Base-by-base conservation (phyloP, 2,888 invertebrate genomes). In the Craniophora ligustri region DNA sequence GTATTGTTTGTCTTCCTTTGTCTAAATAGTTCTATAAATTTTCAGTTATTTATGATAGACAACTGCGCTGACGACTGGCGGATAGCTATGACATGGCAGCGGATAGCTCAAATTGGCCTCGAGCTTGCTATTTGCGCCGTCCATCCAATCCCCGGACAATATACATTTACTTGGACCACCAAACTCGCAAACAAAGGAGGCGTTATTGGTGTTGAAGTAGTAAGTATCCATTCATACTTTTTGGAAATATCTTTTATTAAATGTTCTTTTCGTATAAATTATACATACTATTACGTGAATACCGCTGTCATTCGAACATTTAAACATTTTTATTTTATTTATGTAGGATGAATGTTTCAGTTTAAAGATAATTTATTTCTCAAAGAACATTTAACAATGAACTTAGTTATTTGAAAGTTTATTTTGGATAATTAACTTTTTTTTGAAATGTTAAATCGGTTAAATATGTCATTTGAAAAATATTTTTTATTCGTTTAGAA, bases 11-110 rank as follows among this genome's bases (percentile, higher is more conserved):
- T 3, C 8, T n/a, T n/a, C 7, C 2, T 11, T 44, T 13, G 47
- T 5, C 1, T 21, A 13, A 13, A 21, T 11, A 23, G 11, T 45
- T 73, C 49, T 64, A 5, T 42, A 38, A 13, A 0, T 57, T 95
- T 95, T 35, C 95, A 99, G 99, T 96, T 99, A 94, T 99, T 99
- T 95, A 99, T 99, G 97, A 99, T 99, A 94, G 99, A 99, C 95
- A 99, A 99, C 95, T 99, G 99, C 94, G 99, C 99, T 73, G 99
- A 99, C 91, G 99, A 99, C 95, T 99, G 99, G 99, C 96, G 99
- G 87, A 99, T 99, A 94, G 99, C 99, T 82, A 98, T 99, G 97
- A 99, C 99, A 77, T 98, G 98, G 97, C 98, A 99, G 93, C 95
- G 99, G 91, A 97, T 99, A 91, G 95, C 96, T 81, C 98, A 98